Conservation (phyloP, 2,888 invertebrate species). For the Chloroclysta siterata region DNA sequence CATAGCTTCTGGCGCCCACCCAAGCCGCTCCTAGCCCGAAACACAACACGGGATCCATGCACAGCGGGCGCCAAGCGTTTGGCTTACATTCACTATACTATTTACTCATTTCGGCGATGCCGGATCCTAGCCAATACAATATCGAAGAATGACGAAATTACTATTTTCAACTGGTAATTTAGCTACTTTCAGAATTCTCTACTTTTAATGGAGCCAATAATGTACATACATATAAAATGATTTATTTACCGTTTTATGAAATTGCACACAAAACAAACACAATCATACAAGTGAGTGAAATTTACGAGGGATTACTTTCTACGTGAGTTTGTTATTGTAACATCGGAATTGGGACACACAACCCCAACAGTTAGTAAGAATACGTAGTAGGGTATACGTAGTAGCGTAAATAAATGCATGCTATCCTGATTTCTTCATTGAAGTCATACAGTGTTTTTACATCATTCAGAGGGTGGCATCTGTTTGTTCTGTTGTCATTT, state of each 20-base stretch:
- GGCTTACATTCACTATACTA: conserved; percentile 39
- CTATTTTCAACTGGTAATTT: conserved; percentile 30
- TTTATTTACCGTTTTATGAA: conserved; percentile 34
- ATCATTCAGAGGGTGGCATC: conserved; percentile 51
- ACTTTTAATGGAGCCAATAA: conserved; percentile 40
- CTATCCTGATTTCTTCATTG: conserved; percentile 33
- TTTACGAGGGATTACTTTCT: conserved; percentile 49
- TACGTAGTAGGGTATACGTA: conserved; percentile 45
- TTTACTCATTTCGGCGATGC: conserved; percentile 15
- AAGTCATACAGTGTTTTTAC: too few species aligned
- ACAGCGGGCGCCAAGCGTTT: conserved; percentile 52
- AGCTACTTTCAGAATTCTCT: conserved; percentile 33
- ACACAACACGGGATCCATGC: conserved; percentile 55
- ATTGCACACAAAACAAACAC: conserved; percentile 43
- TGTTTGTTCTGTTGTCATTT: too few species aligned
- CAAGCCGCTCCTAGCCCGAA: conserved; percentile 32
- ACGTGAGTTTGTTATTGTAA: conserved; percentile 44
- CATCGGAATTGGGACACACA: conserved; percentile 39
- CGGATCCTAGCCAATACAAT: conserved; percentile 23
- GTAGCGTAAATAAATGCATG: conserved; percentile 43
- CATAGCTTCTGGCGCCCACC: conserved; percentile 37
- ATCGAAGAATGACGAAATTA: conserved; percentile 19
- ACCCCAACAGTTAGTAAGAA: conserved; percentile 55
- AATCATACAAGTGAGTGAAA: conserved; percentile 40
- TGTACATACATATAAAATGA: neutral